A percentile compares a stretch with the other conserved stretches of the same genome.
Conservation (phyloP, 2,113 vertebrate species). For the Colistium nudipinnis region DNA sequence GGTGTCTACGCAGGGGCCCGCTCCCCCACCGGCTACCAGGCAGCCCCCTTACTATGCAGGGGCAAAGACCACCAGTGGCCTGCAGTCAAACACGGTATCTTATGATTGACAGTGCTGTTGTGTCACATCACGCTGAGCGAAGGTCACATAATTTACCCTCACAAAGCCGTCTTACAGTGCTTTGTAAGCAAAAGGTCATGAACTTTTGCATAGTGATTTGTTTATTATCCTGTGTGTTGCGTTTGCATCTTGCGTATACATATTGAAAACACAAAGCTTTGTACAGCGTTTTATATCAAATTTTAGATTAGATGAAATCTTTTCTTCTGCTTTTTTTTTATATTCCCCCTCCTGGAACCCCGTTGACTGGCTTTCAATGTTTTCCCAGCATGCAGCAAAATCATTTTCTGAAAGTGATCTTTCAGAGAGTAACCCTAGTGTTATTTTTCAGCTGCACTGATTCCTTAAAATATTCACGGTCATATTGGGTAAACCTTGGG, state of each 20-base stretch:
- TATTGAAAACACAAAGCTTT: constrained; percentile 10
- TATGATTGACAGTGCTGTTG: constrained; percentile 73
- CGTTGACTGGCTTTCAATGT: constrained; percentile 47
- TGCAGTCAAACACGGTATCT: constrained; percentile 43
- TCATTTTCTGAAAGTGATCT: constrained; percentile 56
- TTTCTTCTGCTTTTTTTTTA: constrained; percentile 3
- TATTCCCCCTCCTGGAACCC: constrained; percentile 37
- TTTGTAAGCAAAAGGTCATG: constrained; percentile 35
- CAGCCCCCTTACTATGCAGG: constrained; percentile 32
- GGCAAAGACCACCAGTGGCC: constrained; percentile 62
- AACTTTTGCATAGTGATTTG: constrained; percentile 42
- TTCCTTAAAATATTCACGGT: constrained; percentile 65
- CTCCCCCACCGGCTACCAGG: constrained; percentile 21
- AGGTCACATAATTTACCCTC: constrained; percentile 40
- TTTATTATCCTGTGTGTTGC: neutral
- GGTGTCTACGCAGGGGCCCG: constrained; percentile 43
- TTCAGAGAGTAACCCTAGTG: constrained; percentile 24
- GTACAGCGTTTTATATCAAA: constrained; percentile 15
- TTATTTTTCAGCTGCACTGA: constrained; percentile 43
- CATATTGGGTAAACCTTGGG: constrained; percentile 55
- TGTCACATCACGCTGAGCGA: constrained; percentile 46
- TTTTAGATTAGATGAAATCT: constrained; percentile 37
- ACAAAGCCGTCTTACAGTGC: constrained; percentile 50
- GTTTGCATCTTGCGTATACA: neutral
- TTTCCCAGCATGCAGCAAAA: constrained; percentile 54